A percentile compares a stretch with the other conserved stretches of the same genome.
Evolutionary conservation across 2,113 vertebrate species (phyloP).

Genomic region (Meleagris gallopavo): DNA sequence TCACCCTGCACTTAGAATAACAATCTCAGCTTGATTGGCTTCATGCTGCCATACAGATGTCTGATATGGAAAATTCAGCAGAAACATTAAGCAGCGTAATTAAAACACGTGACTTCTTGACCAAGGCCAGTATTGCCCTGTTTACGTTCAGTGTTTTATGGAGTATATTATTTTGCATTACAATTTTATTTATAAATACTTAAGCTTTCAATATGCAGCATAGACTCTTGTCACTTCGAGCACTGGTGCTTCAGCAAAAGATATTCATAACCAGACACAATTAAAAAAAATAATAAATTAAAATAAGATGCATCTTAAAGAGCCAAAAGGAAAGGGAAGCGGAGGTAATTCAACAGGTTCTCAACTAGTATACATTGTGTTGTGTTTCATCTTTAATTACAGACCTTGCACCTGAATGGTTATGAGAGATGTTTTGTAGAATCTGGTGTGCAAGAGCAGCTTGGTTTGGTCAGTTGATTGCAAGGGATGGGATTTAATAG

Average conservation of each 20-base stretch:
- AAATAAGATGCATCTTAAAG: background rate
- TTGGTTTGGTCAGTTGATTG: background rate
- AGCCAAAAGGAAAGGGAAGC: background rate
- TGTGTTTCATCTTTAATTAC: background rate
- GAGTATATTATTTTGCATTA: background rate
- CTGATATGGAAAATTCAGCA: background rate
- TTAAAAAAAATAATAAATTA: background rate
- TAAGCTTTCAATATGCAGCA: background rate
- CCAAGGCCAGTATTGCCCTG: background rate
- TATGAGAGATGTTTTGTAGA: background rate
- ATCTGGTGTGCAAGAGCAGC: background rate
- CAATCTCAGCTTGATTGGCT: background rate
- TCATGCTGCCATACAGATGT: background rate
- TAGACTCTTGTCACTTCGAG: background rate
- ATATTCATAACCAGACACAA: background rate
- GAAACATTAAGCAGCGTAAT: background rate
- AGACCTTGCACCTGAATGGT: background rate
- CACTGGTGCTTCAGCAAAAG: background rate
- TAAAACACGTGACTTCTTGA: background rate
- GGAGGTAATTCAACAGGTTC: background rate
- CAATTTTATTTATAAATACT: background rate
- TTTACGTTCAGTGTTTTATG: background rate
- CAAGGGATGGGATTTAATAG: background rate
- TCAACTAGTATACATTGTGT: accelerated
- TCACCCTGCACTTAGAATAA: slow-evolving; percentile 22